phyloP scores from a whole-genome alignment of 30 jellyfish, hydroid and myxozoan species.

The Aurelia aurita region DNA sequence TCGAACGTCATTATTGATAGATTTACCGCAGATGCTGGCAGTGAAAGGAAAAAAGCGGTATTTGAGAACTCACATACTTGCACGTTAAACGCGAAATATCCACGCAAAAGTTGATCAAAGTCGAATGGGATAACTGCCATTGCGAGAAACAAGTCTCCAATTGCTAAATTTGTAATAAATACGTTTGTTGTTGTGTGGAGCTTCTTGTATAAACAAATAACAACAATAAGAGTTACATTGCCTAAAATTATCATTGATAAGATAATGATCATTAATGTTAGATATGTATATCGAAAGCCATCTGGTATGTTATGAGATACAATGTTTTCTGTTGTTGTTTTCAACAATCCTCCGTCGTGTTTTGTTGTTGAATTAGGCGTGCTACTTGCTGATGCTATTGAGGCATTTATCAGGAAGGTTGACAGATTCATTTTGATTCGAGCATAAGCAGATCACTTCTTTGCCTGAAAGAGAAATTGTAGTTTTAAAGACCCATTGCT shows the following conservation, averaged over 20 bases:
- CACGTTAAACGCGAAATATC: constrained; percentile 61
- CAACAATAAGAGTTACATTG: constrained; percentile 40
- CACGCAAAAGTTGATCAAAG: constrained; percentile 61
- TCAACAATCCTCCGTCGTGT: too few relatives aligned
- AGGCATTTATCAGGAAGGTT: too few relatives aligned
- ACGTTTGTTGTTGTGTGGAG: constrained; percentile 83
- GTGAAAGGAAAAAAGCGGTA: constrained; percentile 78
- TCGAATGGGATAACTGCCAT: constrained; percentile 76
- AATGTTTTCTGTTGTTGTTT: too few relatives aligned
- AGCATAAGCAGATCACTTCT: too few relatives aligned
- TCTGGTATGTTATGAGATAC: background rate
- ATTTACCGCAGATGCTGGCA: constrained; percentile 88
- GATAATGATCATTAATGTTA: constrained; percentile 7
- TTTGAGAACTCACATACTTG: constrained; percentile 70
- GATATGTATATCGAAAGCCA: constrained; percentile 44
- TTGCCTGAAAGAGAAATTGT: too few relatives aligned
- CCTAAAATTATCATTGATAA: constrained; percentile 30
- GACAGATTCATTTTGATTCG: too few relatives aligned
- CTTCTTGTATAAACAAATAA: constrained; percentile 51
- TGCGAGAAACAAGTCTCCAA: constrained; percentile 75
- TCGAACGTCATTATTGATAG: constrained; percentile 77
- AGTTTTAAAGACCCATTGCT: too few relatives aligned
- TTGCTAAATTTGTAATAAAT: constrained; percentile 82
- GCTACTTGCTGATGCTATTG: too few relatives aligned
- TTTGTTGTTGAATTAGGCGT: too few relatives aligned